Evolutionary conservation across 2,797 vertebrate genomes (phyloP).

Genomic region (Gorsachius magnificus): DNA sequence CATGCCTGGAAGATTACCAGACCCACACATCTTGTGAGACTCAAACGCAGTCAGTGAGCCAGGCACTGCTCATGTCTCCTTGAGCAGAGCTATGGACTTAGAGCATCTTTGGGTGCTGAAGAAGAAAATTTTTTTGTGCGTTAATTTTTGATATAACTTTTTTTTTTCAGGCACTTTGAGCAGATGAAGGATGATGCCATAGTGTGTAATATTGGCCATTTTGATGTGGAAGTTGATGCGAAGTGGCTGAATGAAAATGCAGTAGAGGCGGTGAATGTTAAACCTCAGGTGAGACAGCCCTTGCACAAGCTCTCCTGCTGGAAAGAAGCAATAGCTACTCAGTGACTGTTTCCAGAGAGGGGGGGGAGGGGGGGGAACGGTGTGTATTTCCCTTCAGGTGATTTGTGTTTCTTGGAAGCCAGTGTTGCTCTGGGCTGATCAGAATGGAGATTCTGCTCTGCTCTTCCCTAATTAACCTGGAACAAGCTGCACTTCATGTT

Average conservation of each 20-base stretch:
- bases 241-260: constrained; percentile 91
- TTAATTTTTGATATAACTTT: not conserved
- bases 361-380: too few relatives aligned
- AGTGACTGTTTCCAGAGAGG: not conserved
- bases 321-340: not conserved
- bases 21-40: not conserved
- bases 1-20: not conserved
- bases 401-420: not conserved
- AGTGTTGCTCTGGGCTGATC: not conserved
- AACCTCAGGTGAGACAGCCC: constrained; percentile 86
- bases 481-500: not conserved
- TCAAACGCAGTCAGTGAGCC: not conserved
- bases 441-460: not conserved
- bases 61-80: not conserved
- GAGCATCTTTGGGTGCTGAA: not conserved
- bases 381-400: not conserved
- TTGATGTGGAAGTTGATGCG: constrained; percentile 97
- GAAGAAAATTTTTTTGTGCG: not conserved
- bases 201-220: constrained; percentile 97
- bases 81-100: not conserved
- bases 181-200: constrained; percentile 96
- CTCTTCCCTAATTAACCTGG: not conserved
- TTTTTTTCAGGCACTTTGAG: constrained; percentile 88
- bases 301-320: not conserved
- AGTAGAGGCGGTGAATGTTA: constrained; percentile 88